These are phyloP conservation scores for Cataglyphis rosenhaueri DNA, from an alignment of 2,888 invertebrate genomes.

Conservation along the genomic window DNA sequence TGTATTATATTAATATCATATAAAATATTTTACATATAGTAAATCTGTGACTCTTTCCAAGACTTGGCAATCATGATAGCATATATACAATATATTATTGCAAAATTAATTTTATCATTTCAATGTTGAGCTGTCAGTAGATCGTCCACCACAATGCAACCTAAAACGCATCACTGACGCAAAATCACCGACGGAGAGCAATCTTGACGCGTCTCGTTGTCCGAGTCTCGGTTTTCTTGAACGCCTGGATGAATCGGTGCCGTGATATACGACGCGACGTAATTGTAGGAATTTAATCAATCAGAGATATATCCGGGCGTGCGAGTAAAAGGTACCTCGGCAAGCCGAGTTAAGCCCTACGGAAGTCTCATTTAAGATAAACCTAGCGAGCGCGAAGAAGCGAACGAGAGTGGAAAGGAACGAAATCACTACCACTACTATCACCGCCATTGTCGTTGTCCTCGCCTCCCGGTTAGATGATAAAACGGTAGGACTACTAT, in stretches of 20 bases:
- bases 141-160: slow-evolving; percentile 16
- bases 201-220: slow-evolving; percentile 51
- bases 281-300: slow-evolving; percentile 84
- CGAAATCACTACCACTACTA: slow-evolving; percentile 53
- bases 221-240: slow-evolving; percentile 56
- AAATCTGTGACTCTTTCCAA: not conserved
- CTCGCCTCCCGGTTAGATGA: slow-evolving; percentile 71
- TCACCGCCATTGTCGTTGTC: slow-evolving; percentile 59
- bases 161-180: slow-evolving; percentile 25
- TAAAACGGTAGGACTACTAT: slow-evolving; percentile 79
- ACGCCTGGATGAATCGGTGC: slow-evolving; percentile 64
- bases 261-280: slow-evolving; percentile 82
- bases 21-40: not conserved
- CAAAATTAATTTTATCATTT: slow-evolving; percentile 33
- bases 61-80: not conserved
- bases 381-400: slow-evolving; percentile 61
- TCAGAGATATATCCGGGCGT: slow-evolving; percentile 79
- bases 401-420: slow-evolving; percentile 66
- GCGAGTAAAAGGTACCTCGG: slow-evolving; percentile 68
- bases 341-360: slow-evolving; percentile 79
- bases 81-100: not conserved
- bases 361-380: slow-evolving; percentile 81
- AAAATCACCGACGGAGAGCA: slow-evolving; percentile 15
- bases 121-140: slow-evolving; percentile 23
- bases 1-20: slow-evolving; percentile 1